A percentile compares a stretch with the other conserved stretches of the same genome.
phyloP scores from a whole-genome alignment of 2,113 vertebrate genomes.

The Manacus vitellinus region DNA sequence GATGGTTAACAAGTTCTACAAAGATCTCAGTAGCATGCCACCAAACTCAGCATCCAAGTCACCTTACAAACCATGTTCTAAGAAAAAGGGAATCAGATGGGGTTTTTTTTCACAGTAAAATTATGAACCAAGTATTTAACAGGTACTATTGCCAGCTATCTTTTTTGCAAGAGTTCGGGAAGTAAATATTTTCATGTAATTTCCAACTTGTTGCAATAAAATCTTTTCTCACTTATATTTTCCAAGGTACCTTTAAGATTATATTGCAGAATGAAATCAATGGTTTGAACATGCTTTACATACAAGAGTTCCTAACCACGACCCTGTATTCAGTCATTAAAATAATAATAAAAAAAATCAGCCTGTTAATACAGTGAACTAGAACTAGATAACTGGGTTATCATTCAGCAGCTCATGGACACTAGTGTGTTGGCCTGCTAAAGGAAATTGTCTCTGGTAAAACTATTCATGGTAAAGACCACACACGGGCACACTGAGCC shows the following conservation, averaged over 20 bases:
- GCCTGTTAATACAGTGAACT: not conserved
- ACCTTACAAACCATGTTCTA: not conserved
- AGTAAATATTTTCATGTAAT: not conserved
- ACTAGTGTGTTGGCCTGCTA: not conserved
- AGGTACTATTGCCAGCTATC: not conserved
- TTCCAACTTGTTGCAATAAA: conserved; percentile 7
- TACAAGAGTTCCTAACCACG: not conserved
- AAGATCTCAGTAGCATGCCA: not conserved
- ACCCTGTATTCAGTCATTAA: not conserved
- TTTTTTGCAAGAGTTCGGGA: not conserved
- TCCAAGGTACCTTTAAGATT: not conserved
- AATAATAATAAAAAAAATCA: not conserved
- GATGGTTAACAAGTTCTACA: not conserved
- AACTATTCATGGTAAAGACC: not conserved
- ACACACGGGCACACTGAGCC: too few relatives aligned
- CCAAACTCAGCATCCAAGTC: not conserved
- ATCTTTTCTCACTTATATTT: not conserved
- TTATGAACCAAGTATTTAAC: not conserved
- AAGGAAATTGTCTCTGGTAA: not conserved
- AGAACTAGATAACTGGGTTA: not conserved
- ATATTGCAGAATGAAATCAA: not conserved
- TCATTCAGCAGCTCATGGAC: not conserved
- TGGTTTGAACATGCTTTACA: fast-evolving
- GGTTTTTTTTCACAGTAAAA: not conserved
- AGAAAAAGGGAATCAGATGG: not conserved